phyloP scores from a whole-genome alignment of 2,888 invertebrate genomes.

The Myathropa florea region DNA sequence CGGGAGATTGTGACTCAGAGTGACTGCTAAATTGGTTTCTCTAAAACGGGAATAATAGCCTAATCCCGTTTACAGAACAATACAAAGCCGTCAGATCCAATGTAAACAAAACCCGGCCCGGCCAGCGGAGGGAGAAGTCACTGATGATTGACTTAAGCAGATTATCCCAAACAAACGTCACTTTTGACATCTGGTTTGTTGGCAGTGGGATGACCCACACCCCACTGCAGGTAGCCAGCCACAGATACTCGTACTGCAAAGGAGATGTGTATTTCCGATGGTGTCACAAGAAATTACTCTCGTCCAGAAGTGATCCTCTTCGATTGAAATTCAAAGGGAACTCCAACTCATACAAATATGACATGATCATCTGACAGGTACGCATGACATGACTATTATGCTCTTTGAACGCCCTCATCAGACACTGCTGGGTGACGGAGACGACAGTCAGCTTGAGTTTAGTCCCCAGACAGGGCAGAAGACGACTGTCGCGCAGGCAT shows the following conservation, averaged over 20 bases:
- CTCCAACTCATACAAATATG: conserved; percentile 45
- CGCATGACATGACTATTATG: conserved; percentile 68
- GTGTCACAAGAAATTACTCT: conserved; percentile 63
- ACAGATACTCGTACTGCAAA: not conserved
- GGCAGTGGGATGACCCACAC: conserved; percentile 14
- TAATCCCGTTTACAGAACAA: conserved; percentile 66
- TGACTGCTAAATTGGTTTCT: conserved; percentile 63
- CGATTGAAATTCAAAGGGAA: conserved; percentile 26
- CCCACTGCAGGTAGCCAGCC: conserved; percentile 33
- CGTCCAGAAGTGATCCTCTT: conserved; percentile 51
- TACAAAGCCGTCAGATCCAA: conserved; percentile 51
- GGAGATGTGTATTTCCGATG: conserved; percentile 60
- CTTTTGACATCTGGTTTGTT: conserved; percentile 66
- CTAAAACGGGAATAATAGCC: conserved; percentile 54
- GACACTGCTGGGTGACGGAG: conserved; percentile 46
- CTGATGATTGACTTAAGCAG: conserved; percentile 68
- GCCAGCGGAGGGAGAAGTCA: conserved; percentile 39
- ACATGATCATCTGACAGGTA: conserved; percentile 68
- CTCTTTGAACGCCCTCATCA: conserved; percentile 65
- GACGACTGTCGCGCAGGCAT: conserved; percentile 16
- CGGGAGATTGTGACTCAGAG: conserved; percentile 25
- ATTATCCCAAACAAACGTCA: conserved; percentile 67
- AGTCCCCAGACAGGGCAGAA: conserved; percentile 15
- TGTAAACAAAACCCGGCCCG: conserved; percentile 57
- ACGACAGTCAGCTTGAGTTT: conserved; percentile 15